phyloP scores from a whole-genome alignment of 2,888 invertebrate genomes.

The Blastobasis adustella region DNA sequence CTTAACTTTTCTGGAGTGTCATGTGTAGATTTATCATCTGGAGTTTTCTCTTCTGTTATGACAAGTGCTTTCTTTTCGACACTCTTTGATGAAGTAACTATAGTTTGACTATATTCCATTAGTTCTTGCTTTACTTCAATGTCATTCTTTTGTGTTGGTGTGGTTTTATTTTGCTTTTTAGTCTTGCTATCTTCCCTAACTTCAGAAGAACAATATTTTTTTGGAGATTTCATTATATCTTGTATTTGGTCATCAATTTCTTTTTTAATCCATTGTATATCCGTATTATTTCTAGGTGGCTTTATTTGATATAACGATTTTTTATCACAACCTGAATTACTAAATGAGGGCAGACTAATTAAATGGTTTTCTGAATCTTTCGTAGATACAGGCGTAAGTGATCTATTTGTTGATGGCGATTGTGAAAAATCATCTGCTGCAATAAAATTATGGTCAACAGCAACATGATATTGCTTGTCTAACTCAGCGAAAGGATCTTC shows the following conservation, averaged over 20 bases:
- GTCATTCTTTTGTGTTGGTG: constrained; percentile 4
- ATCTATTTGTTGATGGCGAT: constrained; percentile 14
- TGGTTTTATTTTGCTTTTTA: constrained; percentile 12
- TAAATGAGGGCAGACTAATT: too few relatives aligned
- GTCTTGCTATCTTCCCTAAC: background rate
- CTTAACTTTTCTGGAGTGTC: constrained; percentile 19
- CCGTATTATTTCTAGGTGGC: too few relatives aligned
- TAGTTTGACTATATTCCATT: too few relatives aligned
- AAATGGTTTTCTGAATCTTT: constrained; percentile 4
- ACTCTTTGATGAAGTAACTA: too few relatives aligned
- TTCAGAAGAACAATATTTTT: constrained; percentile 18
- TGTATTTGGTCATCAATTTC: constrained; percentile 32
- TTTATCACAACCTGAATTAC: too few relatives aligned
- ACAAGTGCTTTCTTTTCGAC: background rate
- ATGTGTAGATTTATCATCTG: constrained; percentile 5
- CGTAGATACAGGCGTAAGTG: constrained; percentile 15
- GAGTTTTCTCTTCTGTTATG: background rate
- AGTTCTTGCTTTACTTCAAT: background rate
- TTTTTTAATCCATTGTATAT: constrained; percentile 16
- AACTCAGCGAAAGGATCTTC: constrained; percentile 64
- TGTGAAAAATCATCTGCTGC: constrained; percentile 35
- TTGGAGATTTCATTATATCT: constrained; percentile 27
- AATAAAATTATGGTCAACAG: constrained; percentile 60
- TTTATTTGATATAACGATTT: too few relatives aligned
- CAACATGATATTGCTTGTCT: constrained; percentile 65